Evolutionary conservation across 2,888 invertebrate genomes (phyloP).

Genomic region (Willowsia nigromaculata): DNA sequence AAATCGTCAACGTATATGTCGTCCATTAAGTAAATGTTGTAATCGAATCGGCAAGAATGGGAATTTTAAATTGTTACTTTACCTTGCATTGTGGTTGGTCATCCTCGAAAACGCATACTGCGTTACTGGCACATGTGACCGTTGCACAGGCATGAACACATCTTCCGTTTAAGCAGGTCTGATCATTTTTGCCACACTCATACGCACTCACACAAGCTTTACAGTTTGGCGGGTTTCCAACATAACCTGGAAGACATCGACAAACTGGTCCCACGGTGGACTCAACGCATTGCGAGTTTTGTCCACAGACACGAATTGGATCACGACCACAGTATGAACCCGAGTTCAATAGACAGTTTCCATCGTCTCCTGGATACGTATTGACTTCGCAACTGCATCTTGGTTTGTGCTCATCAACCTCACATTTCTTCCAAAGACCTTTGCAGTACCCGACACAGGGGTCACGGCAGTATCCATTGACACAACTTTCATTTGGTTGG

Average conservation of each 20-base stretch:
- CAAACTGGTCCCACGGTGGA: constrained; percentile 77
- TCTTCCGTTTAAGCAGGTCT: constrained; percentile 78
- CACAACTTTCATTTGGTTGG: constrained; percentile 75
- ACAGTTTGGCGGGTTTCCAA: constrained; percentile 78
- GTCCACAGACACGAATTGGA: constrained; percentile 78
- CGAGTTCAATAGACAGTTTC: constrained; percentile 77
- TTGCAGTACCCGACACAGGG: constrained; percentile 78
- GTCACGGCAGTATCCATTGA: constrained; percentile 78
- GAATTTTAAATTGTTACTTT: too few relatives aligned
- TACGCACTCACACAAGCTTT: constrained; percentile 77
- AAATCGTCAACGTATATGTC: too few relatives aligned
- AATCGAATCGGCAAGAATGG: too few relatives aligned
- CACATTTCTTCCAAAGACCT: constrained; percentile 78
- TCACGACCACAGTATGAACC: constrained; percentile 78
- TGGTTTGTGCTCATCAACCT: constrained; percentile 78
- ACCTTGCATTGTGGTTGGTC: constrained; percentile 73
- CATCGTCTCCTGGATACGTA: constrained; percentile 78
- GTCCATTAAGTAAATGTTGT: too few relatives aligned
- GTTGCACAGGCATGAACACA: constrained; percentile 78
- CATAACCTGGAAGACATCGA: constrained; percentile 68
- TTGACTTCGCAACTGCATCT: constrained; percentile 77
- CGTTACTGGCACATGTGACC: constrained; percentile 76
- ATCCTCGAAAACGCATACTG: constrained; percentile 78
- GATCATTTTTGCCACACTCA: constrained; percentile 78
- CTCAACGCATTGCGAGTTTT: constrained; percentile 78